Evolutionary conservation across 1,140 invertebrate genomes (phyloP).

Genomic region (Anagrus nilaparvatae): DNA sequence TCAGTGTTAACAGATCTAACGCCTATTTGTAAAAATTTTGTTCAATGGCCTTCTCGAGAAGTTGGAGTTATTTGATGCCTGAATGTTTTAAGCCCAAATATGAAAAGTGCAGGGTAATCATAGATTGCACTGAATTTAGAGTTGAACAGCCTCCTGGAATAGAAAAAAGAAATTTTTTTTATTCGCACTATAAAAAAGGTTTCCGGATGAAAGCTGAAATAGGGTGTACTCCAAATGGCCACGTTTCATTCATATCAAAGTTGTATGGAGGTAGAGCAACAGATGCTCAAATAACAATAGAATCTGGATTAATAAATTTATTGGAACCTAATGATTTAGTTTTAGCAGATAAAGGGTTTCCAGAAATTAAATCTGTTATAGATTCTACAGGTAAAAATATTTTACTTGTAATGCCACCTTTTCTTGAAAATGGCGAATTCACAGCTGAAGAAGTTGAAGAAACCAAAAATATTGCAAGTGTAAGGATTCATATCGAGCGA

Average conservation of each 20-base stretch:
- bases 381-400: slow-evolving; percentile 5
- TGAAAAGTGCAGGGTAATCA: slow-evolving; percentile 1
- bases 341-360: too few species aligned
- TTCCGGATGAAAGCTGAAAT: slow-evolving; percentile 15
- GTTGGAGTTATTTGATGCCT: slow-evolving; percentile 6
- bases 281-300: too few species aligned
- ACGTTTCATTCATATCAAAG: slow-evolving; percentile 15
- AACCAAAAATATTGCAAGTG: too few species aligned
- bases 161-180: neutral
- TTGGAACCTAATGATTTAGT: slow-evolving; percentile 27
- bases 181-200: slow-evolving; percentile 3
- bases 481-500: slow-evolving; percentile 32
- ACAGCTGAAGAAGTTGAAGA: slow-evolving; percentile 23
- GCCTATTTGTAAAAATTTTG: slow-evolving; percentile 1
- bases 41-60: slow-evolving; percentile 4
- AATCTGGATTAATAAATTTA: slow-evolving; percentile 24
- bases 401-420: slow-evolving; percentile 26
- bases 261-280: slow-evolving; percentile 15
- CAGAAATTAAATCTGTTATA: too few species aligned
- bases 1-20: neutral
- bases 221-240: slow-evolving; percentile 12
- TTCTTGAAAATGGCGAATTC: slow-evolving; percentile 20
- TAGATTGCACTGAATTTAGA: slow-evolving; percentile 5
- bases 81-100: neutral
- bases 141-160: slow-evolving; percentile 7